phyloP scores from a whole-genome alignment of 2,113 vertebrate species.

The Malurus cyaneus region DNA sequence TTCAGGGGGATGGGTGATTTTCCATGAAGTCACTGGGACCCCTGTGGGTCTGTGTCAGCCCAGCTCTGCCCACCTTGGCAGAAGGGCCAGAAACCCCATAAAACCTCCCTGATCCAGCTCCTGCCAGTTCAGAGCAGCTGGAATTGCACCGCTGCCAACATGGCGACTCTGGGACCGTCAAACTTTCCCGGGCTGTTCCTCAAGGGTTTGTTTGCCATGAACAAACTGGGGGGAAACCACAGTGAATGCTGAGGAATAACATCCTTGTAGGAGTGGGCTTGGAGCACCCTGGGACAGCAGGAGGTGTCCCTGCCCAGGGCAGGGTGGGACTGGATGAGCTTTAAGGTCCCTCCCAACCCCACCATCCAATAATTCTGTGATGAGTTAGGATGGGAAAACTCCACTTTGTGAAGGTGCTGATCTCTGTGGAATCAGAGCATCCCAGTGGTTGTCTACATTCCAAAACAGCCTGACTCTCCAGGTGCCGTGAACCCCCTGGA shows the following conservation, averaged over 20 bases:
- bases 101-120: background rate
- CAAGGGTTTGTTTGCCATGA: background rate
- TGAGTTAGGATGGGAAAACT: background rate
- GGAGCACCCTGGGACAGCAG: background rate
- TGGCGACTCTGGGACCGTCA: background rate
- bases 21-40: background rate
- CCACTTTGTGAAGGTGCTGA: background rate
- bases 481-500: background rate
- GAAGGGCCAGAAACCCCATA: background rate
- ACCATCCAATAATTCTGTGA: background rate
- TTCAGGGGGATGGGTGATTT: background rate
- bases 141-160: background rate
- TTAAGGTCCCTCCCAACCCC: background rate
- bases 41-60: background rate
- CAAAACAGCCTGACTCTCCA: background rate
- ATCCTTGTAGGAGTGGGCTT: background rate
- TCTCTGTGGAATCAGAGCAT: background rate
- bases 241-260: background rate
- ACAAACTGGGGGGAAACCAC: background rate
- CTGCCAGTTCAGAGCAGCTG: slow-evolving; percentile 24
- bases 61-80: background rate
- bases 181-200: background rate
- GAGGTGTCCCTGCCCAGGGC: background rate
- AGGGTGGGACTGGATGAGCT: background rate
- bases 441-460: background rate